These are phyloP conservation scores for Salvelinus sp. DNA, from an alignment of 2,113 vertebrate genomes.

Conservation along the genomic window DNA sequence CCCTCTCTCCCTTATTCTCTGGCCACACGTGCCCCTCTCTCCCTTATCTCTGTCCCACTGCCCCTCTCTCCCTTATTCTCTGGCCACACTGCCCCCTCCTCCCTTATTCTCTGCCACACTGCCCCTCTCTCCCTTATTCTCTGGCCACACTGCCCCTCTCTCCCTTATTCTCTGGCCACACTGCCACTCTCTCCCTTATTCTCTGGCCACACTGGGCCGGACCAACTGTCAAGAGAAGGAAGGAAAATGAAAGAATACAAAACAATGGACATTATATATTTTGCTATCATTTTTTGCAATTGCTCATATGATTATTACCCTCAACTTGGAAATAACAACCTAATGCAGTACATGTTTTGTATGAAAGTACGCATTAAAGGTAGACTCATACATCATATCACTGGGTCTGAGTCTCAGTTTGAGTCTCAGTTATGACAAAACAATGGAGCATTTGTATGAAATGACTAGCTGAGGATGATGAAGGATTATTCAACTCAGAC, in stretches of 20 bases:
- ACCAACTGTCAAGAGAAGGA: slow-evolving; percentile 19
- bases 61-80: too few relatives aligned
- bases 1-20: too few relatives aligned
- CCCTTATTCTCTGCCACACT: not conserved
- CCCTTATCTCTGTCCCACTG: too few relatives aligned
- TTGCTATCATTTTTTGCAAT: not conserved
- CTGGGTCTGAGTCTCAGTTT: too few relatives aligned
- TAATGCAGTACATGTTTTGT: too few relatives aligned
- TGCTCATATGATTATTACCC: too few relatives aligned
- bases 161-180: not conserved
- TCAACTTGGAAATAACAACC: too few relatives aligned
- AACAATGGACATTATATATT: not conserved
- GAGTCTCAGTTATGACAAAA: too few relatives aligned
- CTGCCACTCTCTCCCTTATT: not conserved
- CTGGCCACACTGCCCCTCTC: not conserved
- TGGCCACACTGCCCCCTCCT: not conserved
- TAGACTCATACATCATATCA: too few relatives aligned
- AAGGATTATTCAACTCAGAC: not conserved
- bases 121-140: not conserved
- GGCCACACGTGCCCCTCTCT: too few relatives aligned
- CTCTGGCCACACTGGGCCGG: slow-evolving; percentile 4
- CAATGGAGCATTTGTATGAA: not conserved
- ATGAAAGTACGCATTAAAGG: too few relatives aligned
- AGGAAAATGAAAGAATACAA: not conserved
- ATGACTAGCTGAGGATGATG: not conserved